Evolutionary conservation across 2,888 invertebrate species (phyloP).

Genomic region (Meganola albula): DNA sequence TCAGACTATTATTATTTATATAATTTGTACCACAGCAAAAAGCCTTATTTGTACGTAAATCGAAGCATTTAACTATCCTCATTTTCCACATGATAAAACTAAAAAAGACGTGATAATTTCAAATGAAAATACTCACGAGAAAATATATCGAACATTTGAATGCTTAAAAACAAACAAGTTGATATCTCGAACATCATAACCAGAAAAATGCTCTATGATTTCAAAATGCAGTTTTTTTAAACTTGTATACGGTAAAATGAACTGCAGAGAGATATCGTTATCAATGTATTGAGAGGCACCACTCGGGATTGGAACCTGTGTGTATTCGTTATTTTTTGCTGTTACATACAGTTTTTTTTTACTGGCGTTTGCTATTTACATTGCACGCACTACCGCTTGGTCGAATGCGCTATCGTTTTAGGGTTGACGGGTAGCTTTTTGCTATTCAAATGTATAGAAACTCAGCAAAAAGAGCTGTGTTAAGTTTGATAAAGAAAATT

Average conservation of each 20-base stretch:
- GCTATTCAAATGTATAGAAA: too few species aligned
- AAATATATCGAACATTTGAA: conserved; percentile 13
- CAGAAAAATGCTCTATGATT: conserved; percentile 7
- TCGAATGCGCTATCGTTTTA: conserved; percentile 27
- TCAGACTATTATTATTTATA: too few species aligned
- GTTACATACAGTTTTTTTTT: conserved; percentile 34
- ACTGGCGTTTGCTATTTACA: conserved; percentile 48
- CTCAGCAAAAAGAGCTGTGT: too few species aligned
- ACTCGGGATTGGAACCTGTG: conserved; percentile 29
- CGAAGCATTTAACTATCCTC: too few species aligned
- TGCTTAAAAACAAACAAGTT: conserved; percentile 3
- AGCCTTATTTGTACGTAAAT: too few species aligned
- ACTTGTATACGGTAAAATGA: conserved; percentile 24
- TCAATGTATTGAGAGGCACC: conserved; percentile 41
- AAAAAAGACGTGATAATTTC: too few species aligned
- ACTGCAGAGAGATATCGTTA: conserved; percentile 30
- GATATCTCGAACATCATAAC: background rate
- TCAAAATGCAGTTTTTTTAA: conserved; percentile 12
- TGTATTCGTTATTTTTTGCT: conserved; percentile 34
- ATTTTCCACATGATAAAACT: too few species aligned
- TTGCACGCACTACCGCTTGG: conserved; percentile 40
- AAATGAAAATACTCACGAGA: conserved; percentile 2
- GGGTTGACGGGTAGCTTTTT: too few species aligned
- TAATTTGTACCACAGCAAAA: too few species aligned
- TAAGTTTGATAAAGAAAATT: too few species aligned